Conservation (phyloP, 2,888 invertebrate species). For the Alentia gelatinosa region DNA sequence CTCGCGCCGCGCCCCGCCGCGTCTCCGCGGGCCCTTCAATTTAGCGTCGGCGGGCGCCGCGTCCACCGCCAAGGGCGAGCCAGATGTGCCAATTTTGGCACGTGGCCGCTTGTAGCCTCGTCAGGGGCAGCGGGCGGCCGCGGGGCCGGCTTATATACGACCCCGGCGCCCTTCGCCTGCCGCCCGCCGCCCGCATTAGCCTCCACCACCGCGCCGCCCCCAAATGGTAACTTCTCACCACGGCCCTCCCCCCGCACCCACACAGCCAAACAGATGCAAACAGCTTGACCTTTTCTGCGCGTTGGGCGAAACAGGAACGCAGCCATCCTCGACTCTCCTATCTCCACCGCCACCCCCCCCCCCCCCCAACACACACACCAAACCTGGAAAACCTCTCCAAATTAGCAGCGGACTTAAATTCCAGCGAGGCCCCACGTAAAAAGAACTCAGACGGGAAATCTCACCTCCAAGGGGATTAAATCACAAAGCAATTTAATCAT, state of each 20-base stretch:
- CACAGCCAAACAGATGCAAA: constrained; percentile 20
- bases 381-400: not conserved
- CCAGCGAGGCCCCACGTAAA: not conserved
- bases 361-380: not conserved
- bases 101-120: constrained; percentile 51
- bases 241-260: not conserved
- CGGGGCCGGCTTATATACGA: not conserved
- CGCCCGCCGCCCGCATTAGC: constrained; percentile 32
- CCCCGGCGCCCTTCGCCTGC: not conserved
- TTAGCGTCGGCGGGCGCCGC: constrained; percentile 31
- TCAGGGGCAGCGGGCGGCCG: constrained; percentile 14
- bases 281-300: not conserved
- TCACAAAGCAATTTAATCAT: constrained; percentile 51
- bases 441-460: constrained; percentile 25
- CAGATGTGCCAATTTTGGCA: constrained; percentile 54
- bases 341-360: not conserved
- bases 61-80: constrained; percentile 10
- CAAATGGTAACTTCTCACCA: constrained; percentile 46
- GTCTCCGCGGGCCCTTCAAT: constrained; percentile 50
- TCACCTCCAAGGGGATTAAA: constrained; percentile 43
- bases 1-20: not conserved
- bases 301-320: not conserved
- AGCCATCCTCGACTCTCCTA: no score
- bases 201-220: not conserved
- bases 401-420: constrained; percentile 35